Evolutionary conservation across 2,888 invertebrate genomes (phyloP).

Genomic region (Lasius platythorax): DNA sequence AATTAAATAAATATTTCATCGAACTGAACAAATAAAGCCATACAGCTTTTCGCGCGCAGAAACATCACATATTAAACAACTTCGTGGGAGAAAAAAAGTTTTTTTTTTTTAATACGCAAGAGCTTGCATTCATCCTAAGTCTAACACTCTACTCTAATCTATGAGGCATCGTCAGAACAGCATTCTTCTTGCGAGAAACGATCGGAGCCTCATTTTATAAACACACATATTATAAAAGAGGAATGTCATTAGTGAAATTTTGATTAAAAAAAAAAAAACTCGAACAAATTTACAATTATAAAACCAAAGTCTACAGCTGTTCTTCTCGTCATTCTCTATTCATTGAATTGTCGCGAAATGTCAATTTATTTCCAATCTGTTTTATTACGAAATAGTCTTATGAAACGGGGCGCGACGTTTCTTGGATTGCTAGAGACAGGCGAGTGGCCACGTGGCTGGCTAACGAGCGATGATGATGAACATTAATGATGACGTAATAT

Average conservation of each 20-base stretch:
- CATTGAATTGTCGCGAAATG: background rate
- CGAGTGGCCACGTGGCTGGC: constrained; percentile 39
- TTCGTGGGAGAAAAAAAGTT: background rate
- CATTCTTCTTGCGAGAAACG: constrained; percentile 18
- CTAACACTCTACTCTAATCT: constrained; percentile 22
- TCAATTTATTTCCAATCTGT: background rate
- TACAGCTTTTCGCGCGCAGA: constrained; percentile 7
- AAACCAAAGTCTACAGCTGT: background rate
- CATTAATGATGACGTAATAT: background rate
- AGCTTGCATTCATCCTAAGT: constrained; percentile 15
- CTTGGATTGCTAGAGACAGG: constrained; percentile 27
- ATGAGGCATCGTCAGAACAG: constrained; percentile 23
- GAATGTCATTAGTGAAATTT: background rate
- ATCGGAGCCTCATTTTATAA: constrained; percentile 27
- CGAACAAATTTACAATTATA: background rate
- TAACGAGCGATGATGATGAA: constrained; percentile 33
- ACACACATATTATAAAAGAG: background rate
- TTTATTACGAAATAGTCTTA: background rate
- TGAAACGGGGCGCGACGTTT: constrained; percentile 38
- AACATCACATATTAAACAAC: constrained; percentile 24
- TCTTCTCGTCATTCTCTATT: background rate
- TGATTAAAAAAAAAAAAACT: background rate
- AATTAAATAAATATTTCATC: constrained; percentile 44
- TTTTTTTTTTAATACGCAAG: constrained; percentile 12
- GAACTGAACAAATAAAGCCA: constrained; percentile 38